A percentile compares a stretch with the other conserved stretches of the same genome.
Evolutionary conservation across 1,140 invertebrate genomes (phyloP).

Genomic region (Drosophila sucinea): DNA sequence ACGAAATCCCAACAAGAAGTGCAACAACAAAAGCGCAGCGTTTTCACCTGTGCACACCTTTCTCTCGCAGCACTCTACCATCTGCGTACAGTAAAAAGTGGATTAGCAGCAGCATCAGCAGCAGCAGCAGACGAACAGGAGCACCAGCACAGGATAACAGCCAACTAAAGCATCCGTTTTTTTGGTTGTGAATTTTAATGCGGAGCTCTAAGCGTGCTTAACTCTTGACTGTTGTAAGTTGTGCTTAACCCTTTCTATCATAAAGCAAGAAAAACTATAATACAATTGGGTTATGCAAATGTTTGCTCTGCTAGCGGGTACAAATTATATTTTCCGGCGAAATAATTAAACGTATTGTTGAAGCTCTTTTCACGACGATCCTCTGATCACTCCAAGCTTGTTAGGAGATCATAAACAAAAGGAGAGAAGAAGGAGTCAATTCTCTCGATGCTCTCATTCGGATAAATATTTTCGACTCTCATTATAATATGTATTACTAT

Average conservation of each 20-base stretch:
- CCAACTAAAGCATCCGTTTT: conserved; percentile 20
- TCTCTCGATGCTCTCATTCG: too few relatives aligned
- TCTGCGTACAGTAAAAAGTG: conserved; percentile 50
- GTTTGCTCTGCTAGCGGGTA: too few relatives aligned
- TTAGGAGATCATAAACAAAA: too few relatives aligned
- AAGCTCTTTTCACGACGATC: too few relatives aligned
- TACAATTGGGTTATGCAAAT: neutral
- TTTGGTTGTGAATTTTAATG: conserved; percentile 52
- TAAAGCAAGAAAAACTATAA: neutral
- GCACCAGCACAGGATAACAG: conserved; percentile 15
- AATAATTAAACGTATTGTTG: too few relatives aligned
- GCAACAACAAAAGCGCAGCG: conserved; percentile 44
- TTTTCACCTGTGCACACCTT: conserved; percentile 18
- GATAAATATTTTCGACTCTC: too few relatives aligned
- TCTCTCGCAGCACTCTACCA: neutral
- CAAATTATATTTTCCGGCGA: too few relatives aligned
- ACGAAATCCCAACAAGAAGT: conserved; percentile 4
- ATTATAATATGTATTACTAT: too few relatives aligned
- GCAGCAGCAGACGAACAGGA: conserved; percentile 7
- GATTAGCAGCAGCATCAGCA: conserved; percentile 63
- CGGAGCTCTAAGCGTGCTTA: conserved; percentile 57
- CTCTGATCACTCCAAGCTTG: too few relatives aligned
- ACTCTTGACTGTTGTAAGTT: conserved; percentile 66
- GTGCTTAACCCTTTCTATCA: conserved; percentile 19
- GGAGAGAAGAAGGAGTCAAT: too few relatives aligned